Evolutionary conservation across 1,140 invertebrate genomes (phyloP).

Genomic region (Platorchestia sp.): DNA sequence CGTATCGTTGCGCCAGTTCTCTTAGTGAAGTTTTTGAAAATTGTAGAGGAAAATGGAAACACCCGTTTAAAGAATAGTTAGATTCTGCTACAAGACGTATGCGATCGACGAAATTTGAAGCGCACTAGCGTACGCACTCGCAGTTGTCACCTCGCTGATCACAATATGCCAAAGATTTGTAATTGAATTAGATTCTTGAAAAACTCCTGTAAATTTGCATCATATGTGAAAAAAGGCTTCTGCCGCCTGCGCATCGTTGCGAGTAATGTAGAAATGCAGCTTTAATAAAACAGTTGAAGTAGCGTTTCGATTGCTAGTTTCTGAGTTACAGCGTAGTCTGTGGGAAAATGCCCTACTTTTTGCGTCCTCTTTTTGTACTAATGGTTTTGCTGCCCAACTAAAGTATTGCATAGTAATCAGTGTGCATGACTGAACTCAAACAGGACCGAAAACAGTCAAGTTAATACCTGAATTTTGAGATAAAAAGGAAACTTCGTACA

Average conservation of each 20-base stretch:
- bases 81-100: no score
- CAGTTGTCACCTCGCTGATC: no score
- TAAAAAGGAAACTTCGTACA: no score
- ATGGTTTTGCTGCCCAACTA: not conserved
- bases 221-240: not conserved
- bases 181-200: not conserved
- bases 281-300: not conserved
- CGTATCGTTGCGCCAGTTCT: no score
- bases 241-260: not conserved
- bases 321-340: not conserved
- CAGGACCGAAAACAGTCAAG: not conserved
- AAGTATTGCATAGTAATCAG: not conserved
- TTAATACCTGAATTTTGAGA: not conserved
- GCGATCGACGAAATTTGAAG: not conserved
- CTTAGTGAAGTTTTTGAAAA: no score
- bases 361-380: not conserved
- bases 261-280: not conserved
- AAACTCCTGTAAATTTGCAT: not conserved
- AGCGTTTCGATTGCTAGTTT: not conserved
- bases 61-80: no score
- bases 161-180: not conserved
- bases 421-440: not conserved
- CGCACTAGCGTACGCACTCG: not conserved
- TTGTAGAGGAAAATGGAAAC: no score
- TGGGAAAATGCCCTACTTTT: not conserved